Conservation (phyloP, 64 coral and sea anemone genomes). For the Stichodactyla mertensii region DNA sequence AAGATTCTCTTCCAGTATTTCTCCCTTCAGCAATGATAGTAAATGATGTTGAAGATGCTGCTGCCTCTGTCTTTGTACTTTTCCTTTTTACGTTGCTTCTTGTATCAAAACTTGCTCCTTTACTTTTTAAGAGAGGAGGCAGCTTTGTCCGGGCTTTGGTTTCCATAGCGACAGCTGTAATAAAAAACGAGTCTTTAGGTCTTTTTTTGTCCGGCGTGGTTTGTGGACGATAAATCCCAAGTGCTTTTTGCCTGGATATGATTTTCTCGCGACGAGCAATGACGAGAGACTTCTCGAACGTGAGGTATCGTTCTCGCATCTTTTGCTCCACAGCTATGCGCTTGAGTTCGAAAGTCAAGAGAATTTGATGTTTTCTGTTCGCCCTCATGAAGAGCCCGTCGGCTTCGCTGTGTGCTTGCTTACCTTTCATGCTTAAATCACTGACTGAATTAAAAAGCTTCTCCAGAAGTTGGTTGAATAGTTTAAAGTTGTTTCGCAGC, state of each 20-base stretch:
- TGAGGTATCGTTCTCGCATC: constrained; percentile 57
- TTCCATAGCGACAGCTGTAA: constrained; percentile 39
- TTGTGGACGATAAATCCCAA: constrained; percentile 43
- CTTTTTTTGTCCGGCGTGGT: constrained; percentile 15
- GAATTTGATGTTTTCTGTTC: constrained; percentile 60
- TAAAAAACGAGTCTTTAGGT: constrained; percentile 15
- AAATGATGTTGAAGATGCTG: neutral
- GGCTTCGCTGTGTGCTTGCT: constrained; percentile 8
- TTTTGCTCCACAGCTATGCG: constrained; percentile 43
- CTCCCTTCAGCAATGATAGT: neutral
- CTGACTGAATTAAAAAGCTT: neutral
- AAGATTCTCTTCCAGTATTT: neutral
- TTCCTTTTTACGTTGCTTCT: neutral
- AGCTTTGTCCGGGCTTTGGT: constrained; percentile 38
- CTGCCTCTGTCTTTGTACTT: neutral
- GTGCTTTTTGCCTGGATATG: constrained; percentile 36
- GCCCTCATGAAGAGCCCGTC: constrained; percentile 32
- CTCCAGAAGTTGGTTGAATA: neutral
- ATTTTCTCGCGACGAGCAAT: constrained; percentile 24
- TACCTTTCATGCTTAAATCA: neutral
- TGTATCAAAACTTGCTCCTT: neutral
- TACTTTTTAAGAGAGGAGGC: constrained; percentile 2
- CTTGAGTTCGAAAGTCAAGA: constrained; percentile 46
- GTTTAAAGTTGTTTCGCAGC: neutral
- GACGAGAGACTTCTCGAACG: constrained; percentile 37